Conservation (phyloP, 2,113 vertebrate species). For the Chitala chitala region DNA sequence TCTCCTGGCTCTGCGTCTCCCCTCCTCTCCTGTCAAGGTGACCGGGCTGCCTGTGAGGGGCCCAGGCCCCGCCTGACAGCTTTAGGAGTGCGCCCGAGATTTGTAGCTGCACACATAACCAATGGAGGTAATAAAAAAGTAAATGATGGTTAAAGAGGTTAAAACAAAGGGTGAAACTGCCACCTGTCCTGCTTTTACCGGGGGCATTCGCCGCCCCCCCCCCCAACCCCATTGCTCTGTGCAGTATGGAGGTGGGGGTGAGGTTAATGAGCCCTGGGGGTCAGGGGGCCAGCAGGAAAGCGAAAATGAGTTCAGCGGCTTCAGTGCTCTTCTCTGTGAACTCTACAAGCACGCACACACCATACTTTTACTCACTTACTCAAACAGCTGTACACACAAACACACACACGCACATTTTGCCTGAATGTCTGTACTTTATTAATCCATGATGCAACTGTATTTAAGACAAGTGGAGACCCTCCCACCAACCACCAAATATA, state of each 20-base stretch:
- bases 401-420: constrained; percentile 2
- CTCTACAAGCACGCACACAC: constrained; percentile 11
- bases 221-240: constrained; percentile 35
- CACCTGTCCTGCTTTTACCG: constrained; percentile 39
- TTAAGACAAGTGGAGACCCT: neutral
- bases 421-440: neutral
- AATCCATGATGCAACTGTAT: constrained; percentile 1
- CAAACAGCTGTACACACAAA: constrained; percentile 17
- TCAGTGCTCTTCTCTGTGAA: constrained; percentile 42
- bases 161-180: constrained; percentile 59
- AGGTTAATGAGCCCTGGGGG: constrained; percentile 50
- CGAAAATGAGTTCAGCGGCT: constrained; percentile 63
- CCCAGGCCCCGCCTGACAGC: constrained; percentile 61
- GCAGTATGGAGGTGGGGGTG: constrained; percentile 32
- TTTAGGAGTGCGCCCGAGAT: constrained; percentile 66
- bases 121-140: constrained; percentile 59
- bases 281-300: constrained; percentile 55
- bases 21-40: constrained; percentile 58
- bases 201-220: constrained; percentile 29
- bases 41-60: constrained; percentile 58
- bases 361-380: constrained; percentile 17
- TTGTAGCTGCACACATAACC: constrained; percentile 62
- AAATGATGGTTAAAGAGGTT: constrained; percentile 67
- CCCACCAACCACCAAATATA: no score
- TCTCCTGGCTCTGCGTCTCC: no score